Evolutionary conservation across 2,888 invertebrate genomes (phyloP), one percentile per base, ranked within the genome.

Genomic region (Eledona agricola): DNA sequence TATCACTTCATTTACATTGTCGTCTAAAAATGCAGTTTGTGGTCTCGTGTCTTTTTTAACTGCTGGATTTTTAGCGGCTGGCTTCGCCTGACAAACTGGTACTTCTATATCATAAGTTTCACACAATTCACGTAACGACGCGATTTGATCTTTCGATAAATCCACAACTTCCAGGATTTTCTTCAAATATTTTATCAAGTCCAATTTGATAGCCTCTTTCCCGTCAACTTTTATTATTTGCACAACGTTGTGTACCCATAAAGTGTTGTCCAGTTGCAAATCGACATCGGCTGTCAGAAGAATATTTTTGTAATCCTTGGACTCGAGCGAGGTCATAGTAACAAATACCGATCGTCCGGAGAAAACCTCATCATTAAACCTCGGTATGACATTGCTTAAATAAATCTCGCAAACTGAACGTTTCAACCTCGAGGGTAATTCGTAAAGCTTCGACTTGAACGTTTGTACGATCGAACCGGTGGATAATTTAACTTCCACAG

Each of bases 201-300:
- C 80, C 16, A 79, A 73, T 55, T 79, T 80, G 1, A 82, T 79
- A 2, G 85, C 79, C 0, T 75, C 72, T 61, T 80, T 77, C 12
- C 81, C 78, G 1, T 78, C 59, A 2, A 78, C 73, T 0, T 77
- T 69, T 11, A 87, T 71, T 49, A 81, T 77, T 56, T 81, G 80
- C 51, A 83, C 80, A 22, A 89, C 69, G 1, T 84, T 83, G 40
- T 86, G 81, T 1, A 89, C 75, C 79, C 88, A 87, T 20, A 89
- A 67, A 1, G 80, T 81, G 53, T 84, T 80, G 0, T 82, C 83
- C 15, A 88, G 65, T 34, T 84, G 81, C 55, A 86, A 68, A 3
- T 74, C 70, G 20, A 87, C 78, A 67, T 80, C 72, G 2, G 78
- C 81, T 55, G 74, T 75, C 55, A 81, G 66, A 26, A 63, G 55